Conservation (phyloP, 2,113 vertebrate genomes). For the Anolis sagrei region DNA sequence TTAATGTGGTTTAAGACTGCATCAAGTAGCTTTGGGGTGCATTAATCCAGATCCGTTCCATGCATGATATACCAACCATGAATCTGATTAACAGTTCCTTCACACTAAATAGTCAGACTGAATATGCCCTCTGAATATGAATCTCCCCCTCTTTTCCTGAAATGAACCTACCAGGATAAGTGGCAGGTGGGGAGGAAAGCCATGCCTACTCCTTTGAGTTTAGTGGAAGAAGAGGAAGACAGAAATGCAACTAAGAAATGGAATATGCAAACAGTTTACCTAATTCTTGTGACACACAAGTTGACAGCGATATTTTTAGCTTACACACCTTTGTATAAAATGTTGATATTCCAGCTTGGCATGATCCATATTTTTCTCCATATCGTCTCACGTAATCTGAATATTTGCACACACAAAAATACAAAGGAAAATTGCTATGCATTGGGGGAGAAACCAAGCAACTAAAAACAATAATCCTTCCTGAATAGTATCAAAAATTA, state of each 20-base stretch:
- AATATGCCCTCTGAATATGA: no score
- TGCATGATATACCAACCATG: no score
- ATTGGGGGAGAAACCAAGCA: slow-evolving; percentile 33
- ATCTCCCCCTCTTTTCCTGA: no score
- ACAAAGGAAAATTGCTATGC: slow-evolving; percentile 30
- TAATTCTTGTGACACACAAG: no score
- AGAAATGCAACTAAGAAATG: background rate
- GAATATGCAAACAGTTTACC: no score
- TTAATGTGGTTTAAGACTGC: no score
- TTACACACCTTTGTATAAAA: slow-evolving; percentile 81
- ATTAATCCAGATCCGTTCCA: no score
- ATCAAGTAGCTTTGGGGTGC: no score
- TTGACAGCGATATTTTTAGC: background rate
- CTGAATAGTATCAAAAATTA: slow-evolving; percentile 13
- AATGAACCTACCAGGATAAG: no score
- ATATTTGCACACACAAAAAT: slow-evolving; percentile 34
- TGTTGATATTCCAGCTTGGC: slow-evolving; percentile 88
- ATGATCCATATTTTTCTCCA: slow-evolving; percentile 81
- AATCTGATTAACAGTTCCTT: no score
- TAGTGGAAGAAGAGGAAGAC: background rate
- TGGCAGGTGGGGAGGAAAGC: no score
- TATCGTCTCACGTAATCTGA: slow-evolving; percentile 78
- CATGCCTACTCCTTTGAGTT: background rate
- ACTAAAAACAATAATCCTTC: background rate
- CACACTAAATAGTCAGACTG: no score